phyloP scores from a whole-genome alignment of 2,113 vertebrate genomes.

The Haemorhous mexicanus region DNA sequence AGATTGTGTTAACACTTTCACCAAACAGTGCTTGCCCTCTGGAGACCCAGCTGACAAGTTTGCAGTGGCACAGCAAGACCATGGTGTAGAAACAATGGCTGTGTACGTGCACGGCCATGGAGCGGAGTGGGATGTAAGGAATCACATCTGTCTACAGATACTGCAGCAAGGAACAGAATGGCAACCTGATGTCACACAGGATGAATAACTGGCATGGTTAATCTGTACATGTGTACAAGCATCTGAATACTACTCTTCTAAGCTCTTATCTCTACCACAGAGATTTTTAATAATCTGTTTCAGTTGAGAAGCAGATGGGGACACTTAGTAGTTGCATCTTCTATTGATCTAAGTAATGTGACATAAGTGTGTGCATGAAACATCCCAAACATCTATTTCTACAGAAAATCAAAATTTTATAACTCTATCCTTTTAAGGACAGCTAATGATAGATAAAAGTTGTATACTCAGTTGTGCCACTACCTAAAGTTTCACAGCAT shows the following conservation, averaged over 20 bases:
- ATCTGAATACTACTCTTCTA: neutral
- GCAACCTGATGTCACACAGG: neutral
- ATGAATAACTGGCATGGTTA: neutral
- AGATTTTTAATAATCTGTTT: neutral
- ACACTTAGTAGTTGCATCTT: neutral
- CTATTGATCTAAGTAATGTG: neutral
- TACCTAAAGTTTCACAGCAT: neutral
- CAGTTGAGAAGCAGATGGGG: neutral
- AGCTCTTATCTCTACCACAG: neutral
- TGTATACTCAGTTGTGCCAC: neutral
- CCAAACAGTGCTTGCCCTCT: neutral
- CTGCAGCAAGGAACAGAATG: neutral
- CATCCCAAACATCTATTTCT: neutral
- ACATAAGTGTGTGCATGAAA: neutral
- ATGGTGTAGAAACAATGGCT: neutral
- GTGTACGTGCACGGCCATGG: rapidly evolving
- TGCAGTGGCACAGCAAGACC: neutral
- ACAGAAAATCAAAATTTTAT: neutral
- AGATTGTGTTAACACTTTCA: neutral
- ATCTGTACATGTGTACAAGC: neutral
- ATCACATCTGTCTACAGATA: neutral
- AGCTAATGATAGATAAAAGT: neutral
- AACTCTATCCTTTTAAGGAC: neutral
- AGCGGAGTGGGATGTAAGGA: neutral
- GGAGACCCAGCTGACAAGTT: neutral